phyloP scores from a whole-genome alignment of 2,888 invertebrate species.

The Nymphalis urticae region DNA sequence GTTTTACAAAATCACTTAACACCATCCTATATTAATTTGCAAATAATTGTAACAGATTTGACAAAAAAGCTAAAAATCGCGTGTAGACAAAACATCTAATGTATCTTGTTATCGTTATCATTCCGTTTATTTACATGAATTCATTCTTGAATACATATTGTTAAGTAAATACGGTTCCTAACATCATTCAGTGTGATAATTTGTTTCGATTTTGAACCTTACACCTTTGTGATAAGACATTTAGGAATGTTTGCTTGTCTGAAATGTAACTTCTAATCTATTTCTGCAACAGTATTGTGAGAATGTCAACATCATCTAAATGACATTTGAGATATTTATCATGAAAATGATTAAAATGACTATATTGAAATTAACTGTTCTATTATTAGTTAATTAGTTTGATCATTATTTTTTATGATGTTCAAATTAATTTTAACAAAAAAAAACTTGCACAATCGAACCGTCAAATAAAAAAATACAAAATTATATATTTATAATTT shows the following conservation, averaged over 20 bases:
- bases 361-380: no score
- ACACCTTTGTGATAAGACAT: conserved; percentile 2
- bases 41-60: conserved; percentile 3
- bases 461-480: no score
- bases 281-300: conserved; percentile 20
- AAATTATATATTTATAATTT: no score
- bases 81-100: conserved; percentile 25
- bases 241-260: conserved; percentile 7
- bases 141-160: conserved; percentile 38
- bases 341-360: no score
- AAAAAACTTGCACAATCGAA: no score
- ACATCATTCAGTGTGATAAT: not conserved
- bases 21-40: conserved; percentile 1
- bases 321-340: conserved; percentile 10
- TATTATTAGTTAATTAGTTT: no score
- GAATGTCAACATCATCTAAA: conserved; percentile 19
- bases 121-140: conserved; percentile 35
- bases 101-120: conserved; percentile 33
- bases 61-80: conserved; percentile 22
- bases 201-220: conserved; percentile 17
- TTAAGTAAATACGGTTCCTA: conserved; percentile 29
- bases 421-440: no score
- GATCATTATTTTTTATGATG: no score
- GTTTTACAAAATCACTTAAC: not conserved
- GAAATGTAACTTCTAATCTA: conserved; percentile 26